Percentiles rank a stretch among this genome's conserved stretches.
Conservation (phyloP, 2,113 vertebrate species). For the Nerophis lumbriciformis region DNA sequence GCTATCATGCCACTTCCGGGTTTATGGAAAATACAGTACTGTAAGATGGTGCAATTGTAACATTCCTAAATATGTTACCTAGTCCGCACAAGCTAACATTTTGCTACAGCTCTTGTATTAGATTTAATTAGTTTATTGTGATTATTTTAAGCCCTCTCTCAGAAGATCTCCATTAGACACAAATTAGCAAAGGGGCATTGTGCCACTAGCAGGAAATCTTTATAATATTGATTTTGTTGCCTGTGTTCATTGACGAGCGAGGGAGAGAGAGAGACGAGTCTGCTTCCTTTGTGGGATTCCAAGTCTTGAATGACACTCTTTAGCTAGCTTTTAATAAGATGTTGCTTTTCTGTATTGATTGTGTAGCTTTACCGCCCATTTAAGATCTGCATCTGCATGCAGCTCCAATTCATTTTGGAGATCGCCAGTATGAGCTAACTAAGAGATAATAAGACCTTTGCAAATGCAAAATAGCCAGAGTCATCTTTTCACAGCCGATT, state of each 20-base stretch:
- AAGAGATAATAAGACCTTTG: not conserved
- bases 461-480: slow-evolving; percentile 34
- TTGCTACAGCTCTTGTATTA: too few relatives aligned
- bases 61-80: too few relatives aligned
- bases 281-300: not conserved
- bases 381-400: slow-evolving; percentile 19
- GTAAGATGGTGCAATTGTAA: too few relatives aligned
- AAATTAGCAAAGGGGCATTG: slow-evolving; percentile 1
- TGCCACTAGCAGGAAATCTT: slow-evolving; percentile 2
- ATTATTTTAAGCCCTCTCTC: not conserved
- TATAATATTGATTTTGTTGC: not conserved
- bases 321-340: slow-evolving; percentile 6
- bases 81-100: too few relatives aligned
- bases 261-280: not conserved
- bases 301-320: not conserved
- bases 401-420: slow-evolving; percentile 43
- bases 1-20: too few relatives aligned
- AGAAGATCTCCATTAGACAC: slow-evolving; percentile 1
- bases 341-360: slow-evolving; percentile 12
- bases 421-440: not conserved
- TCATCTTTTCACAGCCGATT: slow-evolving; percentile 56
- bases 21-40: too few relatives aligned
- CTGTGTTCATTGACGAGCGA: not conserved
- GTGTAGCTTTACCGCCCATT: slow-evolving; percentile 19
- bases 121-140: not conserved